These are phyloP conservation scores for Cotesia glomerata DNA, from an alignment of 1,140 invertebrate species.

Conservation along the genomic window DNA sequence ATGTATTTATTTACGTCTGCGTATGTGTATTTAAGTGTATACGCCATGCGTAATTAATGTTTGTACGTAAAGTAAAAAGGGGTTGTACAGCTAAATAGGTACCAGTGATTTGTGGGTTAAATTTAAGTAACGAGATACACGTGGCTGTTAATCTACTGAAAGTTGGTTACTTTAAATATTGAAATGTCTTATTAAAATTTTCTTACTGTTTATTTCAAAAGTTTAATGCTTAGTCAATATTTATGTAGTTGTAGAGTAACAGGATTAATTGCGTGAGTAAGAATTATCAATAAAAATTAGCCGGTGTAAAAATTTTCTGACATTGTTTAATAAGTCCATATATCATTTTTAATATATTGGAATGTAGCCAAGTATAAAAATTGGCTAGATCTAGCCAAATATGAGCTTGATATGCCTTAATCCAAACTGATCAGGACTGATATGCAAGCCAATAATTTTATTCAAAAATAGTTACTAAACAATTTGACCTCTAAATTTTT, in stretches of 20 bases:
- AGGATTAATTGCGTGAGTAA: slow-evolving; percentile 5
- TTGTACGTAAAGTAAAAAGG: slow-evolving; percentile 18
- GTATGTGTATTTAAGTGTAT: too few relatives aligned
- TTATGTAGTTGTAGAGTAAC: background rate
- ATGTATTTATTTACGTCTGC: too few relatives aligned
- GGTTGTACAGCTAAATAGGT: background rate
- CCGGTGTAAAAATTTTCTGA: too few relatives aligned
- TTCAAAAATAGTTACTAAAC: too few relatives aligned
- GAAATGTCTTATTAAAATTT: slow-evolving; percentile 12
- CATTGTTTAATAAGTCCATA: too few relatives aligned
- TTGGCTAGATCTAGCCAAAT: too few relatives aligned
- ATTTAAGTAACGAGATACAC: slow-evolving; percentile 31
- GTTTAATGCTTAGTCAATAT: background rate
- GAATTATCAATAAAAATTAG: slow-evolving; percentile 24
- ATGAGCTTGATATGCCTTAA: too few relatives aligned
- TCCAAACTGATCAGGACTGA: too few relatives aligned
- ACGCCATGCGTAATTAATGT: slow-evolving; percentile 30
- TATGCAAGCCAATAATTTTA: too few relatives aligned
- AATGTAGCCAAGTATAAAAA: too few relatives aligned
- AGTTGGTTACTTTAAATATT: slow-evolving; percentile 11
- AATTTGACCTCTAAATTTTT: too few relatives aligned
- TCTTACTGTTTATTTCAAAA: background rate
- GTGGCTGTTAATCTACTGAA: slow-evolving; percentile 34
- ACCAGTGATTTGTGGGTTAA: slow-evolving; percentile 34
- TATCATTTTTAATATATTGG: too few relatives aligned